phyloP scores from a whole-genome alignment of 2,797 vertebrate species.

The Pteropus rufus region DNA sequence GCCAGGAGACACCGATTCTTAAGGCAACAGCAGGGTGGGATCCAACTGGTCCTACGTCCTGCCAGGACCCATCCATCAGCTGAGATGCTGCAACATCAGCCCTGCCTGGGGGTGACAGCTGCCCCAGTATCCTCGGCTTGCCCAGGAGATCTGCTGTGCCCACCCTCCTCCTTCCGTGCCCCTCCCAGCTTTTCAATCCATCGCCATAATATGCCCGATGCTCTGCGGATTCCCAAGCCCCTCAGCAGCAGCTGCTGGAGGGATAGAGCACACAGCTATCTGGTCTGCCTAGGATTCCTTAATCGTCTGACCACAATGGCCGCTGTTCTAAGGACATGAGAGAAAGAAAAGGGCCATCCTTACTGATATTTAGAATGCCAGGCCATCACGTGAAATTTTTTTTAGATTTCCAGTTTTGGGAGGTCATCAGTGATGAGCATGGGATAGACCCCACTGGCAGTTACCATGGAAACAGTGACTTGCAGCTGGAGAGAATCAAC shows the following conservation, averaged over 20 bases:
- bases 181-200: background rate
- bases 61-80: background rate
- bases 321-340: background rate
- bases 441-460: conserved; percentile 95
- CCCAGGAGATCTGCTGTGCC: background rate
- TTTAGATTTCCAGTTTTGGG: conserved; percentile 90
- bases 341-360: background rate
- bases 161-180: background rate
- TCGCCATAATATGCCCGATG: background rate
- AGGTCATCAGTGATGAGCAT: conserved; percentile 97
- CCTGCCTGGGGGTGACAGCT: background rate
- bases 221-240: background rate
- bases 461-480: conserved; percentile 95
- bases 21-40: background rate
- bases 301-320: background rate
- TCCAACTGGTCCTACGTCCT: background rate
- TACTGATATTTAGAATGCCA: background rate
- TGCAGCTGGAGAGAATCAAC: conserved; percentile 97
- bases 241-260: background rate
- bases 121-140: background rate
- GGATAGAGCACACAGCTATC: background rate
- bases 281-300: background rate
- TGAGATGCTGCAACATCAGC: background rate
- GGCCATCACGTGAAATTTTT: background rate
- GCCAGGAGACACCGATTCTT: background rate